phyloP scores from a whole-genome alignment of 2,113 vertebrate genomes.

The Rhabdomys dilectus region DNA sequence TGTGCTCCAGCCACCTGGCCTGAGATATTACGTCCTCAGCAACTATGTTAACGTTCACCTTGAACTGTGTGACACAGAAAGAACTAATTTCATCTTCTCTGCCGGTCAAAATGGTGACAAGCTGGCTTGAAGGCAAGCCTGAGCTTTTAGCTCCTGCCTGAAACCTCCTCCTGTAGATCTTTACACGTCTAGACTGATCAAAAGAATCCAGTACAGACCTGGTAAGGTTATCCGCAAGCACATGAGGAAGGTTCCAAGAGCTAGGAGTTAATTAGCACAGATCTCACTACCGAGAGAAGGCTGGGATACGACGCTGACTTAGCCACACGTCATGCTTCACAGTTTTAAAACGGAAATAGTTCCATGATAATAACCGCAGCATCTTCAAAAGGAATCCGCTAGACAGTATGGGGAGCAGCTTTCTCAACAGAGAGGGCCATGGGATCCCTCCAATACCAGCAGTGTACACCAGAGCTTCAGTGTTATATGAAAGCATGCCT shows the following conservation, averaged over 20 bases:
- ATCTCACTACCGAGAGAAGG: background rate
- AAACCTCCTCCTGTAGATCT: background rate
- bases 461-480: background rate
- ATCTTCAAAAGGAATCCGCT: background rate
- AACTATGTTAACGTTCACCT: fast-evolving
- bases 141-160: background rate
- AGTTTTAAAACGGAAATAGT: background rate
- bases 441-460: background rate
- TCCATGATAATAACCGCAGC: background rate
- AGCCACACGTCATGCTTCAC: background rate
- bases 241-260: background rate
- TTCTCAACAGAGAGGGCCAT: background rate
- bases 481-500: background rate
- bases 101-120: background rate
- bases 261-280: background rate
- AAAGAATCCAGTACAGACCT: background rate
- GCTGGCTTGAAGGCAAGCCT: background rate
- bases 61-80: background rate
- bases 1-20: background rate
- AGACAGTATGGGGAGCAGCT: background rate
- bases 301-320: background rate
- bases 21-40: no score
- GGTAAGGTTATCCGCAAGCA: background rate
- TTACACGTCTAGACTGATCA: background rate
- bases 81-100: background rate